Evolutionary conservation across 2,797 vertebrate genomes (phyloP), one percentile per base, ranked within the genome.

Genomic region (Halcyon chelicuti): DNA sequence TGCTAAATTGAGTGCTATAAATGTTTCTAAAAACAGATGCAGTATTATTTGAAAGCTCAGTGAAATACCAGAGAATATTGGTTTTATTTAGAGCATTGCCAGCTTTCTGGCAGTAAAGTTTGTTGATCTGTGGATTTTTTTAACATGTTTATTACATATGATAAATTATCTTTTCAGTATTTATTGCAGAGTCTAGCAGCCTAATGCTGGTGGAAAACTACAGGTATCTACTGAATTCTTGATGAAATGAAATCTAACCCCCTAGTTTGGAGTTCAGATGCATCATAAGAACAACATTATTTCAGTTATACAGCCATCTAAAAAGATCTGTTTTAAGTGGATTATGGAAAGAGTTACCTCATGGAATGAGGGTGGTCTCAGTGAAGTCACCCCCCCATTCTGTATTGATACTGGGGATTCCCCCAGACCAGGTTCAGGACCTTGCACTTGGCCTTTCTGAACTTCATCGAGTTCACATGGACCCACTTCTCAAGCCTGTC

Each of bases 11-110:
- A 14, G 2, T 86, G 15, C 71, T 83, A 22, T 86, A 54, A 37
- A 33, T 47, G 3, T 37, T 71, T 78, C 37, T 46, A 46, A 75
- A 80, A 90, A 37, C 8, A 81, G 22, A 77, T 61, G 18, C 6
- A 71, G 4, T 25, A 57, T 65, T 90, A 92, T 65, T 40, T 81
- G 33, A 76, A 84, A 74, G 46, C 18, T 90, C 68, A 71, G 39
- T 20, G 74, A 81, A 70, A 63, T 74, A 14, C 9, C 22, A 49
- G 26, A 57, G 3, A 83, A 65, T 61, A 66, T 26, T 54, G 9
- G 3, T 77, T 90, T 93, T 77, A 61, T 65, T 83, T 73, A 76
- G 35, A 87, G 14, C 3, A 31, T 74, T 88, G 10, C 5, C 54
- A 57, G 12, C 28, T 90, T 89, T 84, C 61, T 78, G 66, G 8